phyloP scores from a whole-genome alignment of 2,797 vertebrate species.

The Morus bassanus region DNA sequence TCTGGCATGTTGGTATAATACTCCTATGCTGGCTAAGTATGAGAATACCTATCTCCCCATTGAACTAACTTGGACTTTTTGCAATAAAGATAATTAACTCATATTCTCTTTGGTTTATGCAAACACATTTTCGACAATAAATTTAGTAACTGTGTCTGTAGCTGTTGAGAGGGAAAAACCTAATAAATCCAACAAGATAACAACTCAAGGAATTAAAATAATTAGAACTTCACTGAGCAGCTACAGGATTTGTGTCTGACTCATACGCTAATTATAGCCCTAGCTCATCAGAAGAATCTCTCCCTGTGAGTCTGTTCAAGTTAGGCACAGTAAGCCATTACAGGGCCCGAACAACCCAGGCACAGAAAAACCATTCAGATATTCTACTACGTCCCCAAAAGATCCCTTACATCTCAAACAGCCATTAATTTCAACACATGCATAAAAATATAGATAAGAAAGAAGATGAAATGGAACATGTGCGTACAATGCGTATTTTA shows the following conservation, averaged over 20 bases:
- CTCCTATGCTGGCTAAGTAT: accelerated
- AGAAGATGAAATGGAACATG: not conserved
- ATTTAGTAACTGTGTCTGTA: not conserved
- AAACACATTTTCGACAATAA: not conserved
- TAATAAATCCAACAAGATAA: not conserved
- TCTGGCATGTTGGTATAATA: not conserved
- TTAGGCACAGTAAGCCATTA: not conserved
- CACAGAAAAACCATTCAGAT: not conserved
- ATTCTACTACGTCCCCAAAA: not conserved
- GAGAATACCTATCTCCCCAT: not conserved
- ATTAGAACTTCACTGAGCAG: constrained; percentile 13
- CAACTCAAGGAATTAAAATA: constrained; percentile 21
- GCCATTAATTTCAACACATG: not conserved
- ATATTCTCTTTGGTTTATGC: not conserved
- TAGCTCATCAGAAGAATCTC: not conserved
- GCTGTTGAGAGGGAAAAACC: not conserved
- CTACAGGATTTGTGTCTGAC: constrained; percentile 4
- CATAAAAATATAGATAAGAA: not conserved
- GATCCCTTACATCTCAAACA: not conserved
- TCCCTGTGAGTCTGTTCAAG: not conserved
- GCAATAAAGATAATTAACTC: not conserved
- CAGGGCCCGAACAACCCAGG: not conserved
- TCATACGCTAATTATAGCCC: constrained; percentile 4
- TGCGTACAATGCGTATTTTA: accelerated
- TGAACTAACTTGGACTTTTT: not conserved